Evolutionary conservation across 2,888 invertebrate species (phyloP).

Genomic region (Marronus borbonicus): DNA sequence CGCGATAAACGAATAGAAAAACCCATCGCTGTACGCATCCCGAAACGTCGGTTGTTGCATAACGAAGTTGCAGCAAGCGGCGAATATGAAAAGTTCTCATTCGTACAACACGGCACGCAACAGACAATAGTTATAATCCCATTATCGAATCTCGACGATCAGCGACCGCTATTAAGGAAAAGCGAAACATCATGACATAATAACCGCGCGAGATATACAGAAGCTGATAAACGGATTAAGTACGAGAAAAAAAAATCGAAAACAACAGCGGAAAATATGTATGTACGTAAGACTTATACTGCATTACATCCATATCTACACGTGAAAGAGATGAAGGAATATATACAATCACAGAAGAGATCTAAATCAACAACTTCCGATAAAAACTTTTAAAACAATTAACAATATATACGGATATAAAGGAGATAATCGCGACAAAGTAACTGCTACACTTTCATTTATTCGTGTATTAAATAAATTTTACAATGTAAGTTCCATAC

Average conservation of each 20-base stretch:
- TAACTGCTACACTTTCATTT: too few relatives aligned
- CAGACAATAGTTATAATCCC: slow-evolving; percentile 38
- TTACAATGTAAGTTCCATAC: not conserved
- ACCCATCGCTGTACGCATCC: not conserved
- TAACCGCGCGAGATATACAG: slow-evolving; percentile 20
- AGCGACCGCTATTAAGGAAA: slow-evolving; percentile 1
- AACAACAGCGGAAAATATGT: not conserved
- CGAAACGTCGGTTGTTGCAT: slow-evolving; percentile 14
- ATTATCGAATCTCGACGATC: slow-evolving; percentile 35
- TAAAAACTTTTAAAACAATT: too few relatives aligned
- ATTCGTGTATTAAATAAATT: too few relatives aligned
- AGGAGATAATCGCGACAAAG: too few relatives aligned
- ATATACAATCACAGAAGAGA: too few relatives aligned
- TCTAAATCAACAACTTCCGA: too few relatives aligned
- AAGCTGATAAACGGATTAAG: slow-evolving; percentile 22
- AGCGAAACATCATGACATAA: slow-evolving; percentile 24
- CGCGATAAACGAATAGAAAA: slow-evolving; percentile 1
- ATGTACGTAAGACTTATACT: too few relatives aligned
- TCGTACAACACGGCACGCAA: slow-evolving; percentile 22
- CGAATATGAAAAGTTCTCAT: slow-evolving; percentile 29
- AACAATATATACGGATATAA: too few relatives aligned
- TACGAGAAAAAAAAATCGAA: not conserved
- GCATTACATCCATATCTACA: too few relatives aligned
- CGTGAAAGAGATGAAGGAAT: too few relatives aligned
- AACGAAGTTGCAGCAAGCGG: slow-evolving; percentile 8